Evolutionary conservation across 1,140 invertebrate genomes (phyloP).

Genomic region (Trichoplusia ni): DNA sequence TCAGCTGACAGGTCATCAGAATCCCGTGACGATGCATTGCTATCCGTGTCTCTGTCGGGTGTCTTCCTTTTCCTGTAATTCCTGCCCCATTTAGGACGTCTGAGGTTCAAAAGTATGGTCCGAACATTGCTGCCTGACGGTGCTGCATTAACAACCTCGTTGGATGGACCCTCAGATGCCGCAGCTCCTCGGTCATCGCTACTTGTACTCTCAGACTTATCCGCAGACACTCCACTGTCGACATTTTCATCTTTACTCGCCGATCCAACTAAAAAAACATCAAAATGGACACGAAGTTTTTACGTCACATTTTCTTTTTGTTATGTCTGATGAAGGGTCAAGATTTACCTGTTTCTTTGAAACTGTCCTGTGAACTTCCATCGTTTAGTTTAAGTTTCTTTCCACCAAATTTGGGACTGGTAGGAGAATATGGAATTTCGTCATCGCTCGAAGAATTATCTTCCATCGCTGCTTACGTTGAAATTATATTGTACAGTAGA

Average conservation of each 20-base stretch:
- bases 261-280: conserved; percentile 51
- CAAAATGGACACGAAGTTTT: conserved; percentile 49
- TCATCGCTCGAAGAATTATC: conserved; percentile 71
- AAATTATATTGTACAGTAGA: conserved; percentile 31
- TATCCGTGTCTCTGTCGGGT: conserved; percentile 64
- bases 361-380: conserved; percentile 72
- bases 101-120: conserved; percentile 62
- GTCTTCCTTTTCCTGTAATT: conserved; percentile 72
- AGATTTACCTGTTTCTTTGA: conserved; percentile 62
- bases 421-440: conserved; percentile 63
- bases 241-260: conserved; percentile 68
- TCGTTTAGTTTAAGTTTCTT: conserved; percentile 77
- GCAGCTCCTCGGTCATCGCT: conserved; percentile 61
- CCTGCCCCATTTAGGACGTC: conserved; percentile 51
- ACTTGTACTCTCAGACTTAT: conserved; percentile 77
- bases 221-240: conserved; percentile 75
- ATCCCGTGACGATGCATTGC: conserved; percentile 64
- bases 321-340: neutral
- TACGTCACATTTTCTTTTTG: conserved; percentile 45
- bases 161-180: conserved; percentile 50
- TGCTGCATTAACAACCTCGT: conserved; percentile 59
- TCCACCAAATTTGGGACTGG: conserved; percentile 63
- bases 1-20: conserved; percentile 70
- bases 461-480: conserved; percentile 63
- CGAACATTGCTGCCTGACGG: conserved; percentile 65